Base-by-base conservation (phyloP, 2,113 vertebrate species). In the Hydrolagus affinis region DNA sequence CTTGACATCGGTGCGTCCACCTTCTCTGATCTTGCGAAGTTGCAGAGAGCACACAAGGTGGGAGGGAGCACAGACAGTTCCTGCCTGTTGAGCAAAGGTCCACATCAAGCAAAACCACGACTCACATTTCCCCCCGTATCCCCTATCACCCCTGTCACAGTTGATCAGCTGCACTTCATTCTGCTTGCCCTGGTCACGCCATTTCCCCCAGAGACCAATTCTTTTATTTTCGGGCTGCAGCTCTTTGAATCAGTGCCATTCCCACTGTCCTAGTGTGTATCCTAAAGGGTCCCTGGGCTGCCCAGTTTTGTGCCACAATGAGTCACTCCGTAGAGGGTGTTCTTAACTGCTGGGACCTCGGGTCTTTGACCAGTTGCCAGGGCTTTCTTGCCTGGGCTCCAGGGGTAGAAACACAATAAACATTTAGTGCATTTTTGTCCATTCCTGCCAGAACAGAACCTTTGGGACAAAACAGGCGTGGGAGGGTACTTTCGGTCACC, bases 381-480 rank as follows among this genome's bases (percentile, higher is more conserved):
- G 1, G 30, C 21, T 83, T 83, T 64, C 66, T 83, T 66, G 25
- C 78, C 11, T 66, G 78, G 60, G 66, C 78, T 60, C 78, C 78
- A 83, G 32, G 78, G 78, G 78, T 68, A 83, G 44, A 80, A 83
- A 83, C 11, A 66, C 78, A 83, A 83, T 28, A 83, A 83, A 83
- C 78, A 83, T 83, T 66, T 28, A 83, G 78, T 21, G 62, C 78
- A 83, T 66, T 83, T 83, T 83, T 66, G 28, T 68, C 66, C 78
- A 83, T 28, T 83, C 59, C 44, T 44, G 44, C 44, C 44, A 44
- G 44, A 83, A 32, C 8, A 32, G 78, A 11, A 64, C 28, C 78
- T 83, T 62, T 83, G 78, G 78, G 78, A 83, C 25, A 68, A 11
- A 28, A 44, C 44, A 83, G 28, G 8, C 8, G 21, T 17, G 0